phyloP scores from a whole-genome alignment of 2,888 invertebrate genomes.

The Drosophila basisetae region DNA sequence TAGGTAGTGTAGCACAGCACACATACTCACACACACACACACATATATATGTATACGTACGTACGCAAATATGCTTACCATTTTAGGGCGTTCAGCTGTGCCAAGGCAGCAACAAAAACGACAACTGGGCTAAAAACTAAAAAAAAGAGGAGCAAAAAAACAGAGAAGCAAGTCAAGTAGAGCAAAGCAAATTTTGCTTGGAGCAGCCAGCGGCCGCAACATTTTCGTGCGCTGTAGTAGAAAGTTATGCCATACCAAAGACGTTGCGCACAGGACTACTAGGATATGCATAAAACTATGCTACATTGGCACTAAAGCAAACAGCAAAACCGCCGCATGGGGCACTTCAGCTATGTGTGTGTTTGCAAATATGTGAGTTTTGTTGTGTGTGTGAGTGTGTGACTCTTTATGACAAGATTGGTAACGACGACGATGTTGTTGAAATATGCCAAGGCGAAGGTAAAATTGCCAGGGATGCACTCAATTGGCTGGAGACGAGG shows the following conservation, averaged over 20 bases:
- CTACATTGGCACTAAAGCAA: constrained; percentile 82
- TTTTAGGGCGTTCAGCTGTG: constrained; percentile 53
- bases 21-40: neutral
- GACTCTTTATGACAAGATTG: constrained; percentile 59
- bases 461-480: constrained; percentile 54
- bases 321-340: constrained; percentile 64
- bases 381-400: constrained; percentile 22
- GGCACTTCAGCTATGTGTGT: constrained; percentile 39
- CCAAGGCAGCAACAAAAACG: constrained; percentile 31
- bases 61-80: constrained; percentile 53
- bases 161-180: constrained; percentile 44
- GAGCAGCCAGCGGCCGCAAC: constrained; percentile 48
- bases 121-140: constrained; percentile 25
- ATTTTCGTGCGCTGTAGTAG: constrained; percentile 38
- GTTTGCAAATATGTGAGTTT: constrained; percentile 29
- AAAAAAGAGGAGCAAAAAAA: constrained; percentile 10
- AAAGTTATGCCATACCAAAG: constrained; percentile 63
- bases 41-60: constrained; percentile 7
- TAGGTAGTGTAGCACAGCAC: constrained; percentile 27
- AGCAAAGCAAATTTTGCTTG: constrained; percentile 62
- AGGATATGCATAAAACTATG: constrained; percentile 80
- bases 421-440: constrained; percentile 45
- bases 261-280: constrained; percentile 61
- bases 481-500: constrained; percentile 31
- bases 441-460: constrained; percentile 65